A percentile compares a stretch with the other conserved stretches of the same genome.
Conservation (phyloP, 2,888 invertebrate genomes). For the Biston stratarius region DNA sequence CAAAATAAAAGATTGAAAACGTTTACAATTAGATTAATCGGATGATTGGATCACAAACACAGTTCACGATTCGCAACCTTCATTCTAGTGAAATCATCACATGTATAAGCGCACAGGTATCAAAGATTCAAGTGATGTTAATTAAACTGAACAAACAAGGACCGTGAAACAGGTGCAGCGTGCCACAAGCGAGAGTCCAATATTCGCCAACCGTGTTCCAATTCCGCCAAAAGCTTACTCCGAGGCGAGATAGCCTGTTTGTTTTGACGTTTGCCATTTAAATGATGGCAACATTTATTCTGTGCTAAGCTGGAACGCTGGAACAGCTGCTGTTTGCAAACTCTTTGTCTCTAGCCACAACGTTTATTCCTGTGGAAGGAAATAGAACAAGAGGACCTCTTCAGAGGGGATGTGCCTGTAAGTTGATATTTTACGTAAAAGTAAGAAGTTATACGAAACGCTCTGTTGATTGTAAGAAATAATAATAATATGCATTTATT, state of each 20-base stretch:
- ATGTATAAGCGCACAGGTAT: constrained; percentile 7
- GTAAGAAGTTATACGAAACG: too few relatives aligned
- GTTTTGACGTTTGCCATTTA: constrained; percentile 24
- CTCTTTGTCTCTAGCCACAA: constrained; percentile 18
- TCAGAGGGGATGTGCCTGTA: background rate
- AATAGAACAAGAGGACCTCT: background rate
- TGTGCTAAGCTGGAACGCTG: constrained; percentile 23
- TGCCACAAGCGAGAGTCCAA: constrained; percentile 10
- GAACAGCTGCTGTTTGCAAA: constrained; percentile 23
- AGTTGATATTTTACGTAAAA: too few relatives aligned
- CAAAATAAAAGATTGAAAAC: constrained; percentile 1
- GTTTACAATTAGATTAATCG: constrained; percentile 7
- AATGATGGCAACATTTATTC: constrained; percentile 23
- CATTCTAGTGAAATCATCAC: constrained; percentile 1
- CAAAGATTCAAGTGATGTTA: constrained; percentile 43
- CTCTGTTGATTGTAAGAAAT: too few relatives aligned
- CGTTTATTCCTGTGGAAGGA: constrained; percentile 12
- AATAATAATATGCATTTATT: too few relatives aligned
- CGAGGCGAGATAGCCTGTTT: constrained; percentile 26
- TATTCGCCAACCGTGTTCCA: constrained; percentile 27
- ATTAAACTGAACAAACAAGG: constrained; percentile 36
- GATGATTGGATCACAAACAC: constrained; percentile 7
- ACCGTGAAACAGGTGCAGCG: constrained; percentile 31
- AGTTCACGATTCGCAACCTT: constrained; percentile 8
- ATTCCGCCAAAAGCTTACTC: constrained; percentile 28